Evolutionary conservation across 2,888 invertebrate genomes (phyloP), one percentile per base, ranked within the genome.

Genomic region (Vandiemenella viatica): DNA sequence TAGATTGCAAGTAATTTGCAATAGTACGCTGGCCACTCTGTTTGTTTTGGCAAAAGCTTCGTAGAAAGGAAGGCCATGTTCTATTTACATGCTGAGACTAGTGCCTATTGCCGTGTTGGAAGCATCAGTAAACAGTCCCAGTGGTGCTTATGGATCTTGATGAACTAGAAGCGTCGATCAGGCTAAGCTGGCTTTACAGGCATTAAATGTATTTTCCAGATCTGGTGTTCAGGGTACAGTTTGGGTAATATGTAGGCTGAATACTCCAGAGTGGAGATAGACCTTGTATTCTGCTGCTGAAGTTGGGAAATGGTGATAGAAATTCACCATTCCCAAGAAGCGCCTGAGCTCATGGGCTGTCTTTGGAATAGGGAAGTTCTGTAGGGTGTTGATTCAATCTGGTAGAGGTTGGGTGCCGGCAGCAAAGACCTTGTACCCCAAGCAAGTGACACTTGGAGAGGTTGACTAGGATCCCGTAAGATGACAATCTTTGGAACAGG

Each of bases 261-360:
- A 41, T 5, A 41, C 5, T 17, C 7, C 41, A 5, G 41, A 17
- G 5, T 41, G 16, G 16, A 41, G 41, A 4, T 17, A 16, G 5
- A 20, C 18, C 6, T 44, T 22, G 6, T 21, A 6, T 3, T 15
- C 41, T 15, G 43, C 20, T 5, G 8, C 13, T 7, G 15, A 4
- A 5, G 43, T 37, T 17, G 48, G 7, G 5, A 42, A 48, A 5
- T 43, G 16, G 4, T 19, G n/a, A 17, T 48, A 48, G 19, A 48
- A 42, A 17, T 48, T 43, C 6, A 48, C 10, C 43, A 49, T 51
- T 5, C 51, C 49, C 1, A 51, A 26, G 42, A 49, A 49, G 10
- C 43, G 45, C 3, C 49, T 17, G 1, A 51, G n/a, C 5, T 49
- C 43, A 19, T 37, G 26, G 6, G 43, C 23, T 4, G 20, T 37